Conservation (phyloP, 2,797 vertebrate species). For the Anisognathus igniventris region DNA sequence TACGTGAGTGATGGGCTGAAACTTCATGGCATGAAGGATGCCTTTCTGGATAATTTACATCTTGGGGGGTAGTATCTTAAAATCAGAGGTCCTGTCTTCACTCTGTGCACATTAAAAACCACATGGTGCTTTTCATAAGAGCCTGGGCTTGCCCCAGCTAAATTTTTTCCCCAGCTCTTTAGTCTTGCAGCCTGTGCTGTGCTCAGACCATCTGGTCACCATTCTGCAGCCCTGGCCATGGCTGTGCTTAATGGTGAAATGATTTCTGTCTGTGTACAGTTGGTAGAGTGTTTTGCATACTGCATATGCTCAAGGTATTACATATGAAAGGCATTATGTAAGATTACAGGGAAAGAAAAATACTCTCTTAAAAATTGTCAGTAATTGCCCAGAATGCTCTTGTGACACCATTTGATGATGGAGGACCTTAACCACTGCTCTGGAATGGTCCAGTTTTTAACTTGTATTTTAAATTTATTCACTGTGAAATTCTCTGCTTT, state of each 20-base stretch:
- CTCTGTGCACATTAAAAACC: constrained; percentile 41
- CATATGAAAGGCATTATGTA: constrained; percentile 58
- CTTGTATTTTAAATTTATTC: neutral
- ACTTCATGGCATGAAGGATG: constrained; percentile 42
- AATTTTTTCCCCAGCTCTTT: neutral
- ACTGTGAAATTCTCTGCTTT: neutral
- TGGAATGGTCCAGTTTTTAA: neutral
- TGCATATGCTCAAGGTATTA: constrained; percentile 28
- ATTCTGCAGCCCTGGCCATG: constrained; percentile 34
- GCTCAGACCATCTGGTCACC: constrained; percentile 61
- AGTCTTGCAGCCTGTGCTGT: neutral
- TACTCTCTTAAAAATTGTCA: constrained; percentile 29
- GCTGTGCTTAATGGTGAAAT: constrained; percentile 36
- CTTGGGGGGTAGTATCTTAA: constrained; percentile 54
- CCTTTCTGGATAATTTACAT: constrained; percentile 69
- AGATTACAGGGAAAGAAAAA: constrained; percentile 51
- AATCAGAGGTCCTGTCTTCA: constrained; percentile 59
- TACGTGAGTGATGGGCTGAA: constrained; percentile 5
- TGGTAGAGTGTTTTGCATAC: constrained; percentile 33
- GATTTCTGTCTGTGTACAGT: constrained; percentile 54
- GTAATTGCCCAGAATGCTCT: constrained; percentile 52
- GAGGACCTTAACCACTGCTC: neutral
- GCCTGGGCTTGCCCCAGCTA: neutral
- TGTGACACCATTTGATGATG: constrained; percentile 36
- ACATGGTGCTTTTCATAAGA: constrained; percentile 37